phyloP scores from a whole-genome alignment of 2,113 vertebrate species.

The Rutilus rutilus region DNA sequence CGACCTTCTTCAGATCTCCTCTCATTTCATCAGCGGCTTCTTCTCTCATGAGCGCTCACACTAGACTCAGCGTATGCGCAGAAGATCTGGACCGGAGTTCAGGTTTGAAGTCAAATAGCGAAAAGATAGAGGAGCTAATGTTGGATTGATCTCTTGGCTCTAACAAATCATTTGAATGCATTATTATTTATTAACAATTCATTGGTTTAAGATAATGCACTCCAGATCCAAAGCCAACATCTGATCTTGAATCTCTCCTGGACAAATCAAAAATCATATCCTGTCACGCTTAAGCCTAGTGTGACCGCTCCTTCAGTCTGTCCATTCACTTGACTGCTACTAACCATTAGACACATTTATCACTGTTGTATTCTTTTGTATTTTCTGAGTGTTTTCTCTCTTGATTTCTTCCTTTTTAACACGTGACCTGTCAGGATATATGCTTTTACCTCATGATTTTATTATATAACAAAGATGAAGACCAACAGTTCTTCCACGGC shows the following conservation, averaged over 20 bases:
- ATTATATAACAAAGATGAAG: constrained; percentile 84
- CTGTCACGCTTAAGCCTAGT: constrained; percentile 10
- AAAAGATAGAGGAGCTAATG: neutral
- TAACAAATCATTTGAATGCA: neutral
- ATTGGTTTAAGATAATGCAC: too few relatives aligned
- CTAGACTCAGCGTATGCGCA: neutral
- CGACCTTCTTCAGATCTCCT: constrained; percentile 77
- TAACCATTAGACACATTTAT: constrained; percentile 87
- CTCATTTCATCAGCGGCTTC: constrained; percentile 72
- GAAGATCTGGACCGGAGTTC: neutral
- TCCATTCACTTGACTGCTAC: constrained; percentile 89
- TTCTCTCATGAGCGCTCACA: constrained; percentile 52
- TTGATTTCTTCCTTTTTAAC: constrained; percentile 76
- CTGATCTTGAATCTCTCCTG: neutral
- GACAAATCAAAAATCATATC: neutral
- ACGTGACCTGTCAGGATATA: constrained; percentile 77
- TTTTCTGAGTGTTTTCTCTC: constrained; percentile 34
- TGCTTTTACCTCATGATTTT: constrained; percentile 88
- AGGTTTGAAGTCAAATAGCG: neutral
- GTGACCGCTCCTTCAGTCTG: constrained; percentile 14
- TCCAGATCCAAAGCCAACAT: neutral
- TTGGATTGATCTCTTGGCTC: neutral
- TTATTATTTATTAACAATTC: too few relatives aligned
- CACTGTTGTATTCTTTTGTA: constrained; percentile 73
- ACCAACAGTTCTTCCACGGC: constrained; percentile 81